Evolutionary conservation across 2,888 invertebrate species (phyloP), one percentile per base, ranked within the genome.

Genomic region (Thereva unica): DNA sequence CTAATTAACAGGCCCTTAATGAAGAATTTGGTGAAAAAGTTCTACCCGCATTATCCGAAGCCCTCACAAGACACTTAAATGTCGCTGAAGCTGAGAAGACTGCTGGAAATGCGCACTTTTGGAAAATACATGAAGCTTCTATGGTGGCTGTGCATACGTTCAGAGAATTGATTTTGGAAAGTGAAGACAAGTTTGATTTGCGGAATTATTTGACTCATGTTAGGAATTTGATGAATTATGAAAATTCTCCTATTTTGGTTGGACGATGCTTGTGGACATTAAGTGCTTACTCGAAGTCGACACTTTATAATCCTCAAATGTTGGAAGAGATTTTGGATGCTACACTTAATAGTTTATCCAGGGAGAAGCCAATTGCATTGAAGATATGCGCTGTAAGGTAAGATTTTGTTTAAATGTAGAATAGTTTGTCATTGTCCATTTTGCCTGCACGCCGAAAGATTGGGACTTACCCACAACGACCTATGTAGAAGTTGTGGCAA

Each of bases 111-210:
- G 74, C 77, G 40, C 77, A 82, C 67, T 85, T 87, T 84, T 89
- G 89, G 89, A 89, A 89, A 78, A 81, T 87, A 49, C 83, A 83
- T 69, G 89, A 89, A 76, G 84, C 88, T 0, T 84, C 85, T 64
- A 85, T 89, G 82, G 78, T 86, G 40, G 85, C 87, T 3, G 78
- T 89, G 5, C 87, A 86, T 53, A 79, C 82, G 35, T 83, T 83
- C 10, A 83, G 83, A 44, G 82, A 78, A 49, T 66, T 80, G 2
- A 80, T 81, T 44, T 71, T 81, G 2, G 77, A 76, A 50, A 75
- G 73, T 12, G 76, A 78, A 47, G 75, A 77, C n/a, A 75, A 78
- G 66, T 82, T 82, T 65, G 79, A 81, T 73, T 72, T 82, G 44
- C 69, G 76, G 0, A 79, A 80, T 66, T 81, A 81, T 72, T 73